These are phyloP conservation scores for Marasmarcha lunaedactyla DNA, from an alignment of 2,888 invertebrate species.

Conservation along the genomic window DNA sequence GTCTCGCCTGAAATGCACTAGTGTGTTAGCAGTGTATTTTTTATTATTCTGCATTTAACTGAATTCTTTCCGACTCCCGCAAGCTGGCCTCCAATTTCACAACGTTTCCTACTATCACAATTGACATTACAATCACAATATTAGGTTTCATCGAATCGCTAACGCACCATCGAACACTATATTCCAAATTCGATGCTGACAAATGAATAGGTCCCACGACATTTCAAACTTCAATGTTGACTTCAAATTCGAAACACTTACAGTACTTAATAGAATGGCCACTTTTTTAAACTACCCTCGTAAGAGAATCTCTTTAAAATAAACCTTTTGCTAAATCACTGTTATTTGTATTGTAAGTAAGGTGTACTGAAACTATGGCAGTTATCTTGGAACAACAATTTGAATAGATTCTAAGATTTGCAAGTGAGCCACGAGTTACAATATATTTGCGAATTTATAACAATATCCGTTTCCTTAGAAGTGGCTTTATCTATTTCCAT, in stretches of 20 bases:
- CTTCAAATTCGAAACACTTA: background rate
- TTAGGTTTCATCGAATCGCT: slow-evolving; percentile 19
- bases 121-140: slow-evolving; percentile 26
- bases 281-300: background rate
- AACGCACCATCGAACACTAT: slow-evolving; percentile 3
- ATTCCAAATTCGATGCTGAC: background rate
- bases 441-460: too few species aligned
- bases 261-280: background rate
- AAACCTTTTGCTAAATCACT: too few species aligned
- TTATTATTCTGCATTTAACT: background rate
- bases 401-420: too few species aligned
- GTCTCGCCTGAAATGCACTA: too few species aligned
- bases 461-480: too few species aligned
- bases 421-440: too few species aligned
- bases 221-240: background rate
- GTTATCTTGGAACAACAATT: too few species aligned
- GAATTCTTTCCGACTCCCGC: background rate
- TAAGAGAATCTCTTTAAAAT: too few species aligned
- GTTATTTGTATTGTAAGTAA: too few species aligned
- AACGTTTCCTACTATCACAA: slow-evolving; percentile 21
- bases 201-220: background rate
- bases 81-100: background rate
- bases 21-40: background rate
- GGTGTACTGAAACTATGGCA: too few species aligned
- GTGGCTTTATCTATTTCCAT: too few species aligned